Percentiles rank a stretch among this genome's conserved stretches.
Evolutionary conservation across 2,888 invertebrate species (phyloP).

Genomic region (Arctia plantaginis): DNA sequence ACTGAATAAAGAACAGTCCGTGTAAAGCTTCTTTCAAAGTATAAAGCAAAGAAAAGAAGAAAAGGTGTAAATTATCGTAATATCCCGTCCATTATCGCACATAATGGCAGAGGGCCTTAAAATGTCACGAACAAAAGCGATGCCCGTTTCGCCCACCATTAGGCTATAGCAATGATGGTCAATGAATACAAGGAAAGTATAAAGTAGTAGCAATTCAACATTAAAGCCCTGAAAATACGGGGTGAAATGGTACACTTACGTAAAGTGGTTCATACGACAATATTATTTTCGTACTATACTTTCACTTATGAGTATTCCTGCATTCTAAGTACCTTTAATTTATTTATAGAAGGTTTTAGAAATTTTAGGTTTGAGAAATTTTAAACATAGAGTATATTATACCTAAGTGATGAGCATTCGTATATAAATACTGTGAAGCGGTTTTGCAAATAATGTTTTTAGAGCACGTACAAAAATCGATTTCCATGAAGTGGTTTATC

Average conservation of each 20-base stretch:
- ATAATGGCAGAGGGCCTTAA: slow-evolving; percentile 24
- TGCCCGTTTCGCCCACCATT: slow-evolving; percentile 23
- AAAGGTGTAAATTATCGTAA: slow-evolving; percentile 25
- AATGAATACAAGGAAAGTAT: slow-evolving; percentile 20
- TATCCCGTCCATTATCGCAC: slow-evolving; percentile 26
- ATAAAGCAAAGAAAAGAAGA: slow-evolving; percentile 20
- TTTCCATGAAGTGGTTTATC: too few species aligned
- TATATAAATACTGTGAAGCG: too few species aligned
- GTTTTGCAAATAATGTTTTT: too few species aligned
- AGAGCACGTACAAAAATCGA: too few species aligned
- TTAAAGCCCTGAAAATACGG: slow-evolving; percentile 8
- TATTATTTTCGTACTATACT: not conserved
- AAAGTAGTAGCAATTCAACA: slow-evolving; percentile 17
- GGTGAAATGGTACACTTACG: slow-evolving; percentile 4
- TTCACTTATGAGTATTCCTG: not conserved
- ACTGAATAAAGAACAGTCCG: not conserved
- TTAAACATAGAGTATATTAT: too few species aligned
- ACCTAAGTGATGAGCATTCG: too few species aligned
- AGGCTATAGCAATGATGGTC: slow-evolving; percentile 17
- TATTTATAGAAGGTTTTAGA: not conserved
- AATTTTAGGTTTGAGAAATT: too few species aligned
- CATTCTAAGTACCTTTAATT: not conserved
- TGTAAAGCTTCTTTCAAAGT: slow-evolving; percentile 2
- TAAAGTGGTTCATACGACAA: slow-evolving; percentile 9
- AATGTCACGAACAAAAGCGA: slow-evolving; percentile 24